Percentiles rank a stretch among this genome's conserved stretches.
Conservation (phyloP, 2,113 vertebrate genomes). For the Stegostoma tigrinum region DNA sequence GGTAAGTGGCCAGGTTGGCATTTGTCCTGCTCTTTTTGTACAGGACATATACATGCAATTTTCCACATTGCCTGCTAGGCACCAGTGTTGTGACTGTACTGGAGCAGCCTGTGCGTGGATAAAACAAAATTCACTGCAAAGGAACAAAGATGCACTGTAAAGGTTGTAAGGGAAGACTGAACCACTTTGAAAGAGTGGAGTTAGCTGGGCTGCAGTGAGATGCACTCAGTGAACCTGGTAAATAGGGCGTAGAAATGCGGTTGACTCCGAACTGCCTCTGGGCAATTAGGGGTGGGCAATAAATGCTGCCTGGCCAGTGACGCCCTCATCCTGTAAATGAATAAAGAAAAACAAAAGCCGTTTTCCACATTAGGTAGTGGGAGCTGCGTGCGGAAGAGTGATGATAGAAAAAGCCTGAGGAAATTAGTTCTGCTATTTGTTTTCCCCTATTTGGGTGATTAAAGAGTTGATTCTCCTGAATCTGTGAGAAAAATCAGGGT, state of each 20-base stretch:
- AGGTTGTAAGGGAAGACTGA: neutral
- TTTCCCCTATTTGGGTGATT: neutral
- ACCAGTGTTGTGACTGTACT: too few species aligned
- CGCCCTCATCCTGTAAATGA: too few species aligned
- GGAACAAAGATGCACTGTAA: neutral
- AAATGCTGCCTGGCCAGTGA: too few species aligned
- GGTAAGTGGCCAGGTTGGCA: too few species aligned
- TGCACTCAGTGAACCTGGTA: neutral
- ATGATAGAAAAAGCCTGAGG: neutral
- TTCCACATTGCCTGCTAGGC: too few species aligned
- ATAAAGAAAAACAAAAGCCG: neutral
- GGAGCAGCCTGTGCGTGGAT: too few species aligned
- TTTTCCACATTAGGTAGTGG: neutral
- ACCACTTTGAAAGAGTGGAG: neutral
- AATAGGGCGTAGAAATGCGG: neutral
- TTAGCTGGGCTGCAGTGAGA: neutral
- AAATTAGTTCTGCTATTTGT: neutral
- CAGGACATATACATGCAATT: too few species aligned
- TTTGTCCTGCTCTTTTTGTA: too few species aligned
- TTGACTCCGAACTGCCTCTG: too few species aligned
- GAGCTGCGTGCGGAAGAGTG: neutral
- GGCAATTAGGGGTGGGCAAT: too few species aligned
- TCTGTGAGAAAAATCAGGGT: neutral
- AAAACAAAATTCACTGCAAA: too few species aligned
- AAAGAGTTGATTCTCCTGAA: neutral